Conservation (phyloP, 2,797 vertebrate species). For the Eleutherodactylus coqui region DNA sequence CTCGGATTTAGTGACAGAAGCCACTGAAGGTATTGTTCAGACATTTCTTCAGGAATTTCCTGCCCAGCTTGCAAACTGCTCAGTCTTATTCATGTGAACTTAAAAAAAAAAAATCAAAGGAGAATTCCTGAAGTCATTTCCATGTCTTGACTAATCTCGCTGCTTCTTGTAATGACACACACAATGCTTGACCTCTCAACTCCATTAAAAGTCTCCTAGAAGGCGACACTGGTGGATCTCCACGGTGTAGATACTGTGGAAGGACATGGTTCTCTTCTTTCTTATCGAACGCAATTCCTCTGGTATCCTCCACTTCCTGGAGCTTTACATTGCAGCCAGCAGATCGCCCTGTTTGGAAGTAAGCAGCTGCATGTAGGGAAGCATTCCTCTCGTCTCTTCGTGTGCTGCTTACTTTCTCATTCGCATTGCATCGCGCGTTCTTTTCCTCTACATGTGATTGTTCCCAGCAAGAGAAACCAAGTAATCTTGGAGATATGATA, state of each 20-base stretch:
- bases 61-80: constrained; percentile 67
- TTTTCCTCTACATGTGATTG: constrained; percentile 63
- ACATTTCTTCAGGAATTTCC: constrained; percentile 72
- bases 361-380: constrained; percentile 48
- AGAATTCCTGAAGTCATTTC: constrained; percentile 21
- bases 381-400: constrained; percentile 39
- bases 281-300: constrained; percentile 76
- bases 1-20: constrained; percentile 64
- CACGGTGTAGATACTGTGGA: constrained; percentile 67
- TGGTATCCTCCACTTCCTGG: constrained; percentile 66
- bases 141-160: constrained; percentile 24
- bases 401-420: constrained; percentile 1
- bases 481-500: too few relatives aligned
- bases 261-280: constrained; percentile 73
- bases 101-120: constrained; percentile 45
- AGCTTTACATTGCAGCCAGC: constrained; percentile 67
- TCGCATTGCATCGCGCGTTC: constrained; percentile 62
- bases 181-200: constrained; percentile 29
- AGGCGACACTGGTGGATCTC: not conserved
- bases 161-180: constrained; percentile 26
- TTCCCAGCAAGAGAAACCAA: too few relatives aligned
- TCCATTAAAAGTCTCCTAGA: constrained; percentile 24
- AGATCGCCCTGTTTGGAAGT: constrained; percentile 42
- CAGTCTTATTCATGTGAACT: constrained; percentile 51
- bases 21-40: constrained; percentile 65